These are phyloP conservation scores for Salvelinus namaycush DNA, from an alignment of 2,113 vertebrate species.

Conservation along the genomic window DNA sequence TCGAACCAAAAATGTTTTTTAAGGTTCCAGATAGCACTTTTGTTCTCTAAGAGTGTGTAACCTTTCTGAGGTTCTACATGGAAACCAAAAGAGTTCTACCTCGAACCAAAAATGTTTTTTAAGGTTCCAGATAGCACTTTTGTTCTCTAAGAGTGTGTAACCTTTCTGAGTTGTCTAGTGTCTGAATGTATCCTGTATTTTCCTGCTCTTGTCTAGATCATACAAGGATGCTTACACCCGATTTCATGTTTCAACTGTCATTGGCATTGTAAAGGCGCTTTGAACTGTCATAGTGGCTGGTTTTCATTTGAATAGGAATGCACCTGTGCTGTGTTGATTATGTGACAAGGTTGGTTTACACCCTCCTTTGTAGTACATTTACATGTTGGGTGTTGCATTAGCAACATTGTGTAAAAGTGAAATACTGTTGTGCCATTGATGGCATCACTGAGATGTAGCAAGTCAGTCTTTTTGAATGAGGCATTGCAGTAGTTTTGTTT, in stretches of 20 bases:
- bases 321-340: slow-evolving; percentile 1
- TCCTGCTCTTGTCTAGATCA: not conserved
- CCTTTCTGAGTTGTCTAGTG: not conserved
- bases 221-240: not conserved
- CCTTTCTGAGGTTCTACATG: not conserved
- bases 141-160: too few species aligned
- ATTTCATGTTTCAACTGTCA: too few species aligned
- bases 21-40: too few species aligned
- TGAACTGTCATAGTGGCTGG: not conserved
- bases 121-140: too few species aligned
- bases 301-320: not conserved
- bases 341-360: not conserved
- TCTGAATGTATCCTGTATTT: not conserved
- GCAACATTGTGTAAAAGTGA: too few species aligned
- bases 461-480: not conserved
- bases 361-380: too few species aligned
- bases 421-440: not conserved
- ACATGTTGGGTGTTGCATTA: too few species aligned
- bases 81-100: too few species aligned
- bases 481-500: not conserved
- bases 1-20: too few species aligned
- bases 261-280: not conserved
- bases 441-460: not conserved
- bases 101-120: too few species aligned
- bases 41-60: too few species aligned